Evolutionary conservation across 2,888 invertebrate species (phyloP).

Genomic region (Thysanoteuthis rhombus): DNA sequence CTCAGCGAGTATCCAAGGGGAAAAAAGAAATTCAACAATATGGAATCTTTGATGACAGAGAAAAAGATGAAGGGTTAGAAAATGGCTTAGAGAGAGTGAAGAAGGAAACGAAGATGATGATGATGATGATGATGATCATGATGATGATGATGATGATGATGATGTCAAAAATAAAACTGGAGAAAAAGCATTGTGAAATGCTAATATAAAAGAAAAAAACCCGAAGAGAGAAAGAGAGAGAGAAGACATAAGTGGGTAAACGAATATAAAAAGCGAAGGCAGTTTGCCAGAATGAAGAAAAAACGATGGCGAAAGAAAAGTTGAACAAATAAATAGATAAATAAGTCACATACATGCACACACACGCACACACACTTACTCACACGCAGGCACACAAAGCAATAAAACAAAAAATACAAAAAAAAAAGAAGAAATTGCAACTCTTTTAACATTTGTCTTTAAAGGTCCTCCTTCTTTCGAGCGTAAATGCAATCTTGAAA

Average conservation of each 20-base stretch:
- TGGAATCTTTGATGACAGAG: no score
- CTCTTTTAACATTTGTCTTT: background rate
- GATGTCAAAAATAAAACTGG: no score
- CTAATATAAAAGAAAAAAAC: background rate
- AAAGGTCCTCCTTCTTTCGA: background rate
- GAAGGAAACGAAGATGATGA: no score
- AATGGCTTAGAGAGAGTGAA: no score
- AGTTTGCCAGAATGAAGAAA: background rate
- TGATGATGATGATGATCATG: no score
- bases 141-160: no score
- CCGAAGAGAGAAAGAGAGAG: background rate
- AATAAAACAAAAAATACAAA: background rate
- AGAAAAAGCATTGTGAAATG: background rate
- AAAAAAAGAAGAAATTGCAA: background rate
- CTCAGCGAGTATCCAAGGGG: no score
- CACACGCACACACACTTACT: background rate
- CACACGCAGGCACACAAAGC: background rate
- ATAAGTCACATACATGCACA: background rate
- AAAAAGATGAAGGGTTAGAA: no score
- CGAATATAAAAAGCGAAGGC: background rate
- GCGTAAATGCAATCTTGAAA: conserved; percentile 12
- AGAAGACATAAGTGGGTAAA: background rate
- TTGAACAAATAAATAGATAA: background rate
- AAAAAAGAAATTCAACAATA: no score
- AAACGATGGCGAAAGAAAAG: background rate